A percentile compares a stretch with the other conserved stretches of the same genome.
Evolutionary conservation across 2,888 invertebrate species (phyloP).

Genomic region (Didymodactylos carnosus): DNA sequence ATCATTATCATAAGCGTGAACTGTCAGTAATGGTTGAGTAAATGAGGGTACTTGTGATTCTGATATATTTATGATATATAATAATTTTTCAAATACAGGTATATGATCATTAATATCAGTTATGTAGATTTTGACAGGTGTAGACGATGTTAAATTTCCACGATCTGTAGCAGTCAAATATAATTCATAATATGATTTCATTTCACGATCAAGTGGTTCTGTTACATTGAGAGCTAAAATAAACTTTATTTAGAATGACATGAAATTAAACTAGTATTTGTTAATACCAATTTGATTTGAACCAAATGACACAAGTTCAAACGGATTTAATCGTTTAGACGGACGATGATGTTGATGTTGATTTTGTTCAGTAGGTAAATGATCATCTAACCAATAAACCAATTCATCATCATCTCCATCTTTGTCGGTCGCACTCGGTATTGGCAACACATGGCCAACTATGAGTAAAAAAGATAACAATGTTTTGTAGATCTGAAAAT

Average conservation of each 20-base stretch:
- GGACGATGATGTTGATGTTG: too few species aligned
- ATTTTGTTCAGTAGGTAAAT: too few species aligned
- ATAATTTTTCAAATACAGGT: not conserved
- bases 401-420: not conserved
- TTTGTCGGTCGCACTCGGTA: not conserved
- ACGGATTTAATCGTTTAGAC: not conserved
- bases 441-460: not conserved
- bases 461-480: not conserved
- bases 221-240: not conserved
- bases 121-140: not conserved
- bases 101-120: constrained; percentile 5
- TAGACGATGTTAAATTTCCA: not conserved
- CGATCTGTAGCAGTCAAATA: not conserved
- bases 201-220: constrained; percentile 1
- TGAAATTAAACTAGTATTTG: not conserved
- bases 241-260: not conserved
- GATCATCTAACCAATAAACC: not conserved
- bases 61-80: not conserved
- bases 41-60: not conserved
- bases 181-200: not conserved
- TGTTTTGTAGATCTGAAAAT: too few species aligned
- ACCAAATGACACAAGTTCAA: not conserved
- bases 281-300: not conserved
- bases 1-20: not conserved
- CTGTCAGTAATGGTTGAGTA: not conserved